A percentile compares a stretch with the other conserved stretches of the same genome.
phyloP scores from a whole-genome alignment of 2,888 invertebrate genomes.

The Macaria notata region DNA sequence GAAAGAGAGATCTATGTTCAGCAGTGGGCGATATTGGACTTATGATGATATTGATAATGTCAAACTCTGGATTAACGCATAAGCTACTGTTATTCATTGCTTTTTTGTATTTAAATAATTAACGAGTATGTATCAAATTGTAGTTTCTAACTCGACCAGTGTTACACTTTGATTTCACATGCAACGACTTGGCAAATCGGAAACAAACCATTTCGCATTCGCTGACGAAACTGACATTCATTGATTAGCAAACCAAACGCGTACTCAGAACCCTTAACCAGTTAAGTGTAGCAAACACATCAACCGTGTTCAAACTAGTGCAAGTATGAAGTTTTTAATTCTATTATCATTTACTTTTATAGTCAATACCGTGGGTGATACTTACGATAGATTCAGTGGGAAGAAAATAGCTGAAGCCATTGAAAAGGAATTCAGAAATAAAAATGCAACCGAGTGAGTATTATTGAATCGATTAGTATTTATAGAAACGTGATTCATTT shows the following conservation, averaged over 20 bases:
- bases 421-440: conserved; percentile 41
- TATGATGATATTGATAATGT: no score
- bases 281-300: conserved; percentile 34
- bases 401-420: conserved; percentile 47
- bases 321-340: conserved; percentile 47
- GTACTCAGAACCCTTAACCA: conserved; percentile 23
- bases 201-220: conserved; percentile 28
- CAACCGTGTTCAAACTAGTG: conserved; percentile 20
- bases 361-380: conserved; percentile 38
- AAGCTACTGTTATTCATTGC: no score
- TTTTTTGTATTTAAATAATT: no score
- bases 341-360: conserved; percentile 45
- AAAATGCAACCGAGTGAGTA: conserved; percentile 53
- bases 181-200: conserved; percentile 17
- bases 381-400: conserved; percentile 58
- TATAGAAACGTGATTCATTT: no score
- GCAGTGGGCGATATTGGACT: no score
- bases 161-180: no score
- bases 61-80: no score
- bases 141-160: no score
- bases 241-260: conserved; percentile 27
- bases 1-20: no score
- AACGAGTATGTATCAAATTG: no score
- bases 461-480: neutral
- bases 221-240: conserved; percentile 32